These are phyloP conservation scores for Scaptomyza tumidula DNA, from an alignment of 2,888 invertebrate genomes.

Conservation along the genomic window DNA sequence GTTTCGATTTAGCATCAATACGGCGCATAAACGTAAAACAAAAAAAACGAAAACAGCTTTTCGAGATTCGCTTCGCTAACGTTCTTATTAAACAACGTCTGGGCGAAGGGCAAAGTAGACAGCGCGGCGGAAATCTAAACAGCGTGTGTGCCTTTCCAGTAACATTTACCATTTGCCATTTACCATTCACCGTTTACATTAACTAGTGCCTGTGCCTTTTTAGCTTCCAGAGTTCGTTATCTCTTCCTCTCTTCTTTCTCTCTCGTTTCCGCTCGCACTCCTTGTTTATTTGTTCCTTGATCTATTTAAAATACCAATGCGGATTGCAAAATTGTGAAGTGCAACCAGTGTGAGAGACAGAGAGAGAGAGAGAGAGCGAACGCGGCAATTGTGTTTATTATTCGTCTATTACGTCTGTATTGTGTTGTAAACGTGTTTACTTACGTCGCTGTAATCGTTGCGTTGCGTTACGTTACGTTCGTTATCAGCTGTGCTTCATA, in stretches of 20 bases:
- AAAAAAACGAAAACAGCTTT: slow-evolving; percentile 8
- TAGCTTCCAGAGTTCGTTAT: slow-evolving; percentile 48
- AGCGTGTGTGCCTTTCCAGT: slow-evolving; percentile 57
- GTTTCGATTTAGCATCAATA: slow-evolving; percentile 43
- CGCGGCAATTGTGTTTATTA: slow-evolving; percentile 27
- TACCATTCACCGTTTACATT: slow-evolving; percentile 56
- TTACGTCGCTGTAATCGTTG: not conserved
- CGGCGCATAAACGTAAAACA: slow-evolving; percentile 36
- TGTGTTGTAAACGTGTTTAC: slow-evolving; percentile 12
- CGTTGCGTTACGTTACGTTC: not conserved
- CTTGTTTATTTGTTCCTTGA: slow-evolving; percentile 6
- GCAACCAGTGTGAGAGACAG: slow-evolving; percentile 31
- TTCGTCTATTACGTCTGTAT: slow-evolving; percentile 5
- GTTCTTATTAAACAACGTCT: slow-evolving; percentile 1
- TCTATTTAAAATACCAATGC: slow-evolving; percentile 24
- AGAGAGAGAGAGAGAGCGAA: too few species aligned
- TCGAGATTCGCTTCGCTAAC: slow-evolving; percentile 18
- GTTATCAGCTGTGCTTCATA: slow-evolving; percentile 33
- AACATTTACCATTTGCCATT: slow-evolving; percentile 51
- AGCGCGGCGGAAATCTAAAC: slow-evolving; percentile 40
- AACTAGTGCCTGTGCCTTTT: slow-evolving; percentile 21
- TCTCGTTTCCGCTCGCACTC: slow-evolving; percentile 6
- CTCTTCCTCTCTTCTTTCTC: slow-evolving; percentile 16
- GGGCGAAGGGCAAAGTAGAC: slow-evolving; percentile 20
- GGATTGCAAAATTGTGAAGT: slow-evolving; percentile 33